Percentiles rank a stretch among this genome's conserved stretches.
Conservation (phyloP, 2,888 invertebrate genomes). For the Oxytorus armatus region DNA sequence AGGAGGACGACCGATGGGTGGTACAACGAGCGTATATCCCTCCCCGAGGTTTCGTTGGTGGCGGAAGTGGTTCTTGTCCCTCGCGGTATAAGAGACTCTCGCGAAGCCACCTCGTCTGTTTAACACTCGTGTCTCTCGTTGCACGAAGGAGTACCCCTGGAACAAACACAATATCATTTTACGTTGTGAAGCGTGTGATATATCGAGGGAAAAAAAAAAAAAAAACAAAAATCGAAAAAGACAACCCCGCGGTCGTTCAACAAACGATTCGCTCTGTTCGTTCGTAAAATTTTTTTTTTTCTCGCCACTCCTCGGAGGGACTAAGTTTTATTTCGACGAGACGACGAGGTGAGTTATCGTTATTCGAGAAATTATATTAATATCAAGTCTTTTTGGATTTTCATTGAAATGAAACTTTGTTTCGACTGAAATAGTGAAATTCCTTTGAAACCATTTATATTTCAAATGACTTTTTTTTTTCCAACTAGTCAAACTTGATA, state of each 20-base stretch:
- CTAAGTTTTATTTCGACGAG: conserved; percentile 38
- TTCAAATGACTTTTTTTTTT: not conserved
- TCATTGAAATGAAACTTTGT: not conserved
- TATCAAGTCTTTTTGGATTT: not conserved
- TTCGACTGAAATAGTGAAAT: not conserved
- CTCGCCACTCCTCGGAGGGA: conserved; percentile 2
- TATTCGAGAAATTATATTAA: not conserved
- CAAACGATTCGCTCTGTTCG: conserved; percentile 26
- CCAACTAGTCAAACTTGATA: not conserved
- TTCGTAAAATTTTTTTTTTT: conserved; percentile 13
- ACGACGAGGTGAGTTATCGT: conserved; percentile 60
- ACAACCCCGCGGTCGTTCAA: conserved; percentile 42
- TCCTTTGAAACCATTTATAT: too few species aligned
- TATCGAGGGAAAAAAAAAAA: conserved; percentile 5
- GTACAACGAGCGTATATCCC: conserved; percentile 22
- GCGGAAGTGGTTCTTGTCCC: conserved; percentile 63
- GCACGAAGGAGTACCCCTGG: conserved; percentile 55
- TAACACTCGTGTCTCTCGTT: conserved; percentile 81
- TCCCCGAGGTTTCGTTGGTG: not conserved
- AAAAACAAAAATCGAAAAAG: not conserved
- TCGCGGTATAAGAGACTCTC: conserved; percentile 81
- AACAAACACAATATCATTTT: conserved; percentile 1
- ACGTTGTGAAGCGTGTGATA: conserved; percentile 12
- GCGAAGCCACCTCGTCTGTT: conserved; percentile 81
- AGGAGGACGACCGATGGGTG: conserved; percentile 37